Evolutionary conservation across 2,113 vertebrate genomes (phyloP).

Genomic region (Brevimyrus niger): DNA sequence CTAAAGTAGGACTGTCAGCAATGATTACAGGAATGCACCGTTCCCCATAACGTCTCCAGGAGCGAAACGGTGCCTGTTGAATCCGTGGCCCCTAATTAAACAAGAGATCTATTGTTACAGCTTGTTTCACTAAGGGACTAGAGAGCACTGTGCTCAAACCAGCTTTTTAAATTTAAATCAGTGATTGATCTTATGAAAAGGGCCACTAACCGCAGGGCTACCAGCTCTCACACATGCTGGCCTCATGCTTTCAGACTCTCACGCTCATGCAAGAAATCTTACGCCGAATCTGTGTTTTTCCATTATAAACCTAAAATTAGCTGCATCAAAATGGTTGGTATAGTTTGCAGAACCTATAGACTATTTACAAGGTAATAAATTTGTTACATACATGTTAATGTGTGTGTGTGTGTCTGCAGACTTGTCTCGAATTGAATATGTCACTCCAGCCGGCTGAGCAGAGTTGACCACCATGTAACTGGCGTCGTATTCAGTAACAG

Average conservation of each 20-base stretch:
- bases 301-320: too few relatives aligned
- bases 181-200: slow-evolving; percentile 17
- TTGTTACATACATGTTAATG: neutral
- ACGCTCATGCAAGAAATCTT: neutral
- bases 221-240: neutral
- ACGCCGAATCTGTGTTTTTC: too few relatives aligned
- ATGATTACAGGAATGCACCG: neutral
- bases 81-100: neutral
- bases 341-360: too few relatives aligned
- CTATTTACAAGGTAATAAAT: neutral
- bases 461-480: neutral
- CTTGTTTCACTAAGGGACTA: neutral
- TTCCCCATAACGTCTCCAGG: neutral
- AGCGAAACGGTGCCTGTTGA: neutral
- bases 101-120: neutral
- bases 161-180: neutral
- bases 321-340: too few relatives aligned
- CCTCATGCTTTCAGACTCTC: too few relatives aligned
- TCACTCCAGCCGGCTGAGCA: neutral
- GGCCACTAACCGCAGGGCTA: slow-evolving; percentile 19
- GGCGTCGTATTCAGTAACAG: slow-evolving; percentile 40
- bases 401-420: neutral
- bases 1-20: neutral
- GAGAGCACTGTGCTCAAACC: too few relatives aligned
- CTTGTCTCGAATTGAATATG: neutral